phyloP scores from a whole-genome alignment of 2,888 invertebrate species.

The Andrena marginata region DNA sequence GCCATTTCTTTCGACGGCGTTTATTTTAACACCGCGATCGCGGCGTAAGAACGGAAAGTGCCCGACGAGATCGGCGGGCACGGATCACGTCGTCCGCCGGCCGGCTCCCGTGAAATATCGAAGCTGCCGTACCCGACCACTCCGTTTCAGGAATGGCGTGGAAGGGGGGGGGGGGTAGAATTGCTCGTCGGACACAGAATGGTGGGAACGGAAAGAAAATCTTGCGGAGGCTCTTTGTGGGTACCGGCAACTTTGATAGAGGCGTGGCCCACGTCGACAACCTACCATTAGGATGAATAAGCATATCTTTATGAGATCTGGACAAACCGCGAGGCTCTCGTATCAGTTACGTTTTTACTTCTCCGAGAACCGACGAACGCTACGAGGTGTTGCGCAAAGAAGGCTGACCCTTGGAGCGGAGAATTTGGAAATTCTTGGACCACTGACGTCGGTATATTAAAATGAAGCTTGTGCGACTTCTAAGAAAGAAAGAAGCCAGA shows the following conservation, averaged over 20 bases:
- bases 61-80: slow-evolving; percentile 22
- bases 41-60: slow-evolving; percentile 38
- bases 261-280: slow-evolving; percentile 68
- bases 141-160: slow-evolving; percentile 13
- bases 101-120: slow-evolving; percentile 46
- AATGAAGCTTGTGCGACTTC: background rate
- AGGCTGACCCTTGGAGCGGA: background rate
- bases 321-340: slow-evolving; percentile 54
- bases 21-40: slow-evolving; percentile 52
- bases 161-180: background rate
- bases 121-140: background rate
- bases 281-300: slow-evolving; percentile 70
- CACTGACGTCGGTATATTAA: no score
- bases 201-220: slow-evolving; percentile 50
- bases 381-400: background rate
- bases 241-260: slow-evolving; percentile 66
- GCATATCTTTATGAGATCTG: slow-evolving; percentile 70
- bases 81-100: background rate
- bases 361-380: slow-evolving; percentile 15
- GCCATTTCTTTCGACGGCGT: slow-evolving; percentile 24
- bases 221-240: slow-evolving; percentile 59
- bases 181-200: slow-evolving; percentile 33
- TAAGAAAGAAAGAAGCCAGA: slow-evolving; percentile 12
- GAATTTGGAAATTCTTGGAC: background rate
- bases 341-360: slow-evolving; percentile 36